These are phyloP conservation scores for Coregonus clupeaformis DNA, from an alignment of 2,113 vertebrate species.

Conservation along the genomic window DNA sequence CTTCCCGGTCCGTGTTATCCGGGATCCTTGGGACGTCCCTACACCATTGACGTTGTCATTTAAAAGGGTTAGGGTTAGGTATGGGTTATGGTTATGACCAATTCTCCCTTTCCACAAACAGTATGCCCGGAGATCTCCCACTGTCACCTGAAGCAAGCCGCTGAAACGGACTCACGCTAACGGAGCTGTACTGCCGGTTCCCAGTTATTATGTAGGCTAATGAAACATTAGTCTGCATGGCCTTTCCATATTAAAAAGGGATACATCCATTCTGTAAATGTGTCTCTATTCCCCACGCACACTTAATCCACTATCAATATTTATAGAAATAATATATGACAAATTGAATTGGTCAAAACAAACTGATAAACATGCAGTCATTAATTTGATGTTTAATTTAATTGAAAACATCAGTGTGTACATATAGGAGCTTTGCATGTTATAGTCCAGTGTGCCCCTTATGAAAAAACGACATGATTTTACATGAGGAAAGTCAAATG, in stretches of 20 bases:
- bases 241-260: not conserved
- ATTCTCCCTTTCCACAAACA: not conserved
- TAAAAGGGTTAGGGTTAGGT: too few relatives aligned
- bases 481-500: too few relatives aligned
- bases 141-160: not conserved
- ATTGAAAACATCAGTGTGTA: too few relatives aligned
- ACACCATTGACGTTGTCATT: too few relatives aligned
- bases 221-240: not conserved
- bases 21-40: too few relatives aligned
- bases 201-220: not conserved
- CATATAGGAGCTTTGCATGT: too few relatives aligned
- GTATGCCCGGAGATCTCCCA: not conserved
- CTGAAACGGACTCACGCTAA: not conserved
- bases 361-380: too few relatives aligned
- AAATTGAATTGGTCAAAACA: too few relatives aligned
- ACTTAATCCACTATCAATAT: not conserved
- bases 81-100: too few relatives aligned
- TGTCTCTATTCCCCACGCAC: not conserved
- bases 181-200: not conserved
- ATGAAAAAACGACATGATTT: too few relatives aligned
- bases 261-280: not conserved
- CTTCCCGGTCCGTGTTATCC: not conserved
- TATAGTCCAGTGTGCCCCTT: too few relatives aligned
- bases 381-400: too few relatives aligned
- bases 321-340: not conserved